A percentile compares a stretch with the other conserved stretches of the same genome.
Conservation (phyloP, 1,140 invertebrate genomes). For the Camponotus pennsylvanicus region DNA sequence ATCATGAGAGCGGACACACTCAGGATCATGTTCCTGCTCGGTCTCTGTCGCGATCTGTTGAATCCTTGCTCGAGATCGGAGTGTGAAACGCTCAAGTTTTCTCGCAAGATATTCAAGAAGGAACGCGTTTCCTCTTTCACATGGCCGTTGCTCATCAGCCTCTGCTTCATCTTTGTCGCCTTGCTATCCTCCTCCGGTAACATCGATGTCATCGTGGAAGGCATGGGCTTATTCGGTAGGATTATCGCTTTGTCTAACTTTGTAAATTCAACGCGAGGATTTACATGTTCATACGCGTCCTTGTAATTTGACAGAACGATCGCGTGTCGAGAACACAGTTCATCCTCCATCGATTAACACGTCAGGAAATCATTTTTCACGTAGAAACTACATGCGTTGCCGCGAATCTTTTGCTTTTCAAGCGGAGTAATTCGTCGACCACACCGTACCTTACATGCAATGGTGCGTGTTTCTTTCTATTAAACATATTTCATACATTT, state of each 20-base stretch:
- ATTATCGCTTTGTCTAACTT: not conserved
- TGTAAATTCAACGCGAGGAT: not conserved
- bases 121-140: conserved; percentile 77
- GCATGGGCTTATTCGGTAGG: not conserved
- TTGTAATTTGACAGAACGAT: not conserved
- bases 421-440: not conserved
- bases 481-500: not conserved
- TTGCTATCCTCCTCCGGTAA: conserved; percentile 73
- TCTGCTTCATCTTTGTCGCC: conserved; percentile 71
- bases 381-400: not conserved
- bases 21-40: conserved; percentile 73
- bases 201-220: conserved; percentile 77
- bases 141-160: conserved; percentile 53
- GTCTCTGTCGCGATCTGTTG: conserved; percentile 69
- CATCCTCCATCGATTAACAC: not conserved
- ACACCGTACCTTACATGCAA: not conserved
- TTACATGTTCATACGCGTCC: conserved; percentile 8
- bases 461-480: not conserved
- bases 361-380: not conserved
- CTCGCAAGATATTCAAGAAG: conserved; percentile 82
- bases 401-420: conserved; percentile 1
- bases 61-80: conserved; percentile 81
- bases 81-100: conserved; percentile 81
- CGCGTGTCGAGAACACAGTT: not conserved
- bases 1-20: conserved; percentile 75